Base-by-base conservation (phyloP, 37 sponge, comb jelly and placozoan species). In the Corticium candelabrum region DNA sequence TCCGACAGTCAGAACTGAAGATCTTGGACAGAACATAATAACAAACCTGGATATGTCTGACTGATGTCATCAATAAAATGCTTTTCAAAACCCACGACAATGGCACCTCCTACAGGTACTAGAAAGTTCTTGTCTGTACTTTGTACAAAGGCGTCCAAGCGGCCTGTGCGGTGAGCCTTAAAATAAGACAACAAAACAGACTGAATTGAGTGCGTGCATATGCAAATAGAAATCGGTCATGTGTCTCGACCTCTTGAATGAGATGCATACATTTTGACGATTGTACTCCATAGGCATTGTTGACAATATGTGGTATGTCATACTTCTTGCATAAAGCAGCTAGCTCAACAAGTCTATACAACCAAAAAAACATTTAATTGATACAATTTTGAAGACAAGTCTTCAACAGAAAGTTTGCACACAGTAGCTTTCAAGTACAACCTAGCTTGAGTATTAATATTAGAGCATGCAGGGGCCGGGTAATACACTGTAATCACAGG, bases 201-300 rank as follows among this genome's bases (percentile, higher is more conserved):
- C 73, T 70, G 4, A 33, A 50, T 41, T 36, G 1, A 2, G 33
- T 40, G 31, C 78, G 36, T 34, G n/a, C n/a, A 34, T 2, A 74
- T 37, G n/a, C n/a, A n/a, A n/a, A n/a, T n/a, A n/a, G n/a, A 39
- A 37, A 67, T 41, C 74, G 35, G 39, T 15, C 37, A 77, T 35
- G 2, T 40, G 0, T 3, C 29, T 5, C 15, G 38, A 93, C 90
- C 84, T 91, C 90, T 67, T 92, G 80, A 41, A 96, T 82, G n/a
- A 86, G 75, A 40, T 90, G 85, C 81, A 88, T 90, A 41, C 95
- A 98, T 67, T 89, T 89, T 35, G 93, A 74, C 3, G 89, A 87
- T 82, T 98, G 99, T 0, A 98, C 74, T n/a, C 99, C 99, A 40
- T 94, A 98, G 2, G 99, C 99, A 80, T 98, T 98, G 82, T 98